Conservation (phyloP, 2,888 invertebrate genomes). For the Drosophila macrothrix region DNA sequence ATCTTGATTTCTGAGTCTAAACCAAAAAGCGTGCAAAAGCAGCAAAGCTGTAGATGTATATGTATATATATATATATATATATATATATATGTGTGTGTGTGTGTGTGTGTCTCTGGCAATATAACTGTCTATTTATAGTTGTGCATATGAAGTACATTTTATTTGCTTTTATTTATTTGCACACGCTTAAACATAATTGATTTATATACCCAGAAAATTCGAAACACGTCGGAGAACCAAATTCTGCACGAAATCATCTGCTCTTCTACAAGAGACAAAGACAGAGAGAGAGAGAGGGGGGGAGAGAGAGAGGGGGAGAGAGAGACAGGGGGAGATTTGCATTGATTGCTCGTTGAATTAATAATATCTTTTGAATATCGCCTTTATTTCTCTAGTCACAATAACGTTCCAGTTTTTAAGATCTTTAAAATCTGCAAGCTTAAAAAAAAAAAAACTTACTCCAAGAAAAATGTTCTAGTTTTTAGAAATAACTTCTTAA, state of each 20-base stretch:
- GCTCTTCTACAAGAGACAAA: background rate
- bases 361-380: no score
- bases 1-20: slow-evolving; percentile 79
- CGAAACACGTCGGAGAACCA: background rate
- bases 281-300: background rate
- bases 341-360: no score
- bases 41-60: slow-evolving; percentile 21
- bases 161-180: slow-evolving; percentile 75
- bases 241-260: background rate
- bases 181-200: slow-evolving; percentile 52
- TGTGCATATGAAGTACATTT: slow-evolving; percentile 72
- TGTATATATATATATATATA: slow-evolving; percentile 5
- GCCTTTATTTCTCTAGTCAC: no score
- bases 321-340: no score
- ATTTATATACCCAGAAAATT: slow-evolving; percentile 28
- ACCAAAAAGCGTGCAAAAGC: slow-evolving; percentile 72
- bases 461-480: no score
- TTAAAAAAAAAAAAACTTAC: no score
- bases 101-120: slow-evolving; percentile 43
- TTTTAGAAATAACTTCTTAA: no score
- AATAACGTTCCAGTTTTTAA: no score
- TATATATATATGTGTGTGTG: background rate
- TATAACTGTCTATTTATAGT: slow-evolving; percentile 73
- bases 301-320: background rate
- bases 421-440: no score